These are phyloP conservation scores for Clarias laeviceps DNA, from an alignment of 2,797 vertebrate genomes.

Conservation along the genomic window DNA sequence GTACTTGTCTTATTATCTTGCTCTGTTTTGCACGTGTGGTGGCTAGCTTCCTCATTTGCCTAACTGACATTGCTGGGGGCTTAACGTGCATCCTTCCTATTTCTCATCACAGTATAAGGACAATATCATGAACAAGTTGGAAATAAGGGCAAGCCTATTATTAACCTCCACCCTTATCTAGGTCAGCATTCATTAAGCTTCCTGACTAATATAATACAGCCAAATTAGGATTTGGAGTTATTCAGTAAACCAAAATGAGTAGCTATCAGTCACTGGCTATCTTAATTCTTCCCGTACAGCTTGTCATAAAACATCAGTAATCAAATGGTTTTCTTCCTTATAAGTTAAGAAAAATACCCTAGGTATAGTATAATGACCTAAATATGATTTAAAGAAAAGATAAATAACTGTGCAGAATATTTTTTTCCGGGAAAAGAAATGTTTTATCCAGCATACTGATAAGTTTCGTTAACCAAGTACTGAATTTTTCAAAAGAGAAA, in stretches of 20 bases:
- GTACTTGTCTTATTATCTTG: slow-evolving; percentile 13
- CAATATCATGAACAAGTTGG: not conserved
- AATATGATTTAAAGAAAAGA: not conserved
- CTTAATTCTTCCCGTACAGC: slow-evolving; percentile 50
- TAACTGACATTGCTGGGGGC: slow-evolving; percentile 18
- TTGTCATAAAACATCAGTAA: slow-evolving; percentile 53
- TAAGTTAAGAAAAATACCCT: not conserved
- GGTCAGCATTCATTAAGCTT: slow-evolving; percentile 55
- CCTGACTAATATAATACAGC: slow-evolving; percentile 63
- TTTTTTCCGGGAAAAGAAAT: not conserved
- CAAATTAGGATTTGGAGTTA: slow-evolving; percentile 67
- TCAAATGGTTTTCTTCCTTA: slow-evolving; percentile 20
- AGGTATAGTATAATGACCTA: not conserved
- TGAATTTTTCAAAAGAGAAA: not conserved
- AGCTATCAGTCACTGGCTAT: slow-evolving; percentile 30
- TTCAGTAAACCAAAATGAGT: slow-evolving; percentile 63
- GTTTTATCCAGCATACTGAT: not conserved
- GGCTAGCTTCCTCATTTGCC: slow-evolving; percentile 31
- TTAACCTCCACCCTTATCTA: slow-evolving; percentile 46
- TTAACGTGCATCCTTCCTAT: slow-evolving; percentile 17
- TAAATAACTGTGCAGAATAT: not conserved
- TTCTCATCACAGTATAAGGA: not conserved
- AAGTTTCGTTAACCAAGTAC: not conserved
- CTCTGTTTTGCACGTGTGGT: slow-evolving; percentile 22
- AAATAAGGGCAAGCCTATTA: not conserved